These are phyloP conservation scores for Steatocranus sp. DNA, from an alignment of 2,797 vertebrate genomes.

Conservation along the genomic window DNA sequence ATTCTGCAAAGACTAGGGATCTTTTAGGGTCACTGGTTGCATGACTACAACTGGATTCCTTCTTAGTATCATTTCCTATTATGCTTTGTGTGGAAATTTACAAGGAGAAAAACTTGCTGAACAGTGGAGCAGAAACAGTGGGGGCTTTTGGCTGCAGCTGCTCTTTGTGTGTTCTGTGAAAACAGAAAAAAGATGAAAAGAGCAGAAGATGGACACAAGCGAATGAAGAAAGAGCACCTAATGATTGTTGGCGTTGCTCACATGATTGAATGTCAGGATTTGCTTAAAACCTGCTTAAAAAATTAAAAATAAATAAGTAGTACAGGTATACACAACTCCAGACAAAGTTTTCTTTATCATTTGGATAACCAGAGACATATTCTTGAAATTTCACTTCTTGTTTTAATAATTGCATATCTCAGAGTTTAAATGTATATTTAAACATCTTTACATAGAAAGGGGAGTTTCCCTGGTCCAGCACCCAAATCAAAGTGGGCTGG, in stretches of 20 bases:
- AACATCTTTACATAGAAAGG: background rate
- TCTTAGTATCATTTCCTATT: background rate
- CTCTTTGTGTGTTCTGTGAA: background rate
- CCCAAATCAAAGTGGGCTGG: background rate
- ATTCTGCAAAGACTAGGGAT: background rate
- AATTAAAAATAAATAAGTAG: rapidly evolving
- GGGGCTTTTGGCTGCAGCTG: background rate
- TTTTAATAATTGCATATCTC: background rate
- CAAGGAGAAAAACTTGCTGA: background rate
- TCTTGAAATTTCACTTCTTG: background rate
- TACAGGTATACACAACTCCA: background rate
- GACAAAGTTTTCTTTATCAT: background rate
- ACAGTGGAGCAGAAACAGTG: background rate
- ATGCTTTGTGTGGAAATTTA: background rate
- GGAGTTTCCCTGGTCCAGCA: background rate
- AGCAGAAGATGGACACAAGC: background rate
- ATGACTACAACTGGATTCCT: background rate
- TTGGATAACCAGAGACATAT: background rate
- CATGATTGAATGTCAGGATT: background rate
- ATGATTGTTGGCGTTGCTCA: background rate
- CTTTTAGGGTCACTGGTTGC: background rate
- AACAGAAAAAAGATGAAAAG: background rate
- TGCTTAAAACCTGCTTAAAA: background rate
- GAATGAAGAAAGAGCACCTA: background rate
- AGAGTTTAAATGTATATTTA: background rate